A percentile compares a stretch with the other conserved stretches of the same genome.
These are phyloP conservation scores for Erpornis zantholeuca DNA, from an alignment of 2,113 vertebrate genomes.

Conservation along the genomic window DNA sequence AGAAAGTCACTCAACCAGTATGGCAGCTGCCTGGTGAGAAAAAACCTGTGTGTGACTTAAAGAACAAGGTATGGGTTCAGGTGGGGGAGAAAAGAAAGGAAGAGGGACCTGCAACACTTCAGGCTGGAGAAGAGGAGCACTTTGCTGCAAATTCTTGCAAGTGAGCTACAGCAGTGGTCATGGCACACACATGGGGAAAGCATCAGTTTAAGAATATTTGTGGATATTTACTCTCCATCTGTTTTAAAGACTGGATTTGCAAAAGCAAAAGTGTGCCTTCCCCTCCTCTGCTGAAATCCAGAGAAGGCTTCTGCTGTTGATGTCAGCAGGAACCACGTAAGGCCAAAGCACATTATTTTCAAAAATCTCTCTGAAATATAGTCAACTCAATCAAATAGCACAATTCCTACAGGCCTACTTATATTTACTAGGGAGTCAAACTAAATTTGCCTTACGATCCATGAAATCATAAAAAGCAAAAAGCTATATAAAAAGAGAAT, in stretches of 20 bases:
- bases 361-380: background rate
- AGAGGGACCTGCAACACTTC: background rate
- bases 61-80: background rate
- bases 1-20: background rate
- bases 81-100: background rate
- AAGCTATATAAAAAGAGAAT: background rate
- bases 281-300: background rate
- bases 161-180: background rate
- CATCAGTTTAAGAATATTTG: background rate
- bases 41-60: background rate
- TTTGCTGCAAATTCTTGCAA: background rate
- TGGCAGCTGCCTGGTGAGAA: background rate
- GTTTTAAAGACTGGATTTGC: background rate
- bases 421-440: background rate
- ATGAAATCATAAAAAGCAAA: conserved; percentile 6
- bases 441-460: background rate
- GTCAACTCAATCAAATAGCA: background rate
- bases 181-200: background rate
- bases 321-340: background rate
- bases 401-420: conserved; percentile 2
- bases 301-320: background rate
- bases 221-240: background rate
- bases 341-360: background rate
- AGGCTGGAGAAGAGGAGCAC: background rate
- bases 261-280: background rate